These are phyloP conservation scores for Arrhamphus sclerolepis DNA, from an alignment of 2,797 vertebrate species.

Conservation along the genomic window DNA sequence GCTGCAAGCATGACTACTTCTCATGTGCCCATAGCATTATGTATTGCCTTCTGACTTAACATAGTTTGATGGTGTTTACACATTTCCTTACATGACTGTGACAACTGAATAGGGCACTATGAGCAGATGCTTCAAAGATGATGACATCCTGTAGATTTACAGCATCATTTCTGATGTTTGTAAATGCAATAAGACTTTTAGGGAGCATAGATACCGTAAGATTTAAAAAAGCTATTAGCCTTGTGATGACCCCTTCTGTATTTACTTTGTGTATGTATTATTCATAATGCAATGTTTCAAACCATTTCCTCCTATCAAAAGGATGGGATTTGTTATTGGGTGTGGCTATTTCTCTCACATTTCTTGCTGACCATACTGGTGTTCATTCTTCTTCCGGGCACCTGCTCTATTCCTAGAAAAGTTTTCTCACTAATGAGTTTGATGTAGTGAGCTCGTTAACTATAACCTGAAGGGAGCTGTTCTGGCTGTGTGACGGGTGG, in stretches of 20 bases:
- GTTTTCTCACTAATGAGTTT: slow-evolving; percentile 82
- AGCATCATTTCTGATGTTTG: slow-evolving; percentile 29
- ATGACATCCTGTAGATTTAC: slow-evolving; percentile 47
- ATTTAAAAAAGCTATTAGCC: slow-evolving; percentile 18
- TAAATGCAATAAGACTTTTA: slow-evolving; percentile 3
- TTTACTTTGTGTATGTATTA: slow-evolving; percentile 18
- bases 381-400: slow-evolving; percentile 57
- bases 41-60: slow-evolving; percentile 65
- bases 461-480: slow-evolving; percentile 83
- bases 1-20: slow-evolving; percentile 48
- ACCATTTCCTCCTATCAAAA: slow-evolving; percentile 2
- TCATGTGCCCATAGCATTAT: slow-evolving; percentile 50
- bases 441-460: slow-evolving; percentile 84
- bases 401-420: slow-evolving; percentile 66
- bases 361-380: slow-evolving; percentile 36
- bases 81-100: slow-evolving; percentile 61
- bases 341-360: slow-evolving; percentile 22
- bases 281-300: slow-evolving; percentile 16
- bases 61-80: slow-evolving; percentile 70
- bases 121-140: slow-evolving; percentile 59
- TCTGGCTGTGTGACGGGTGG: slow-evolving; percentile 76
- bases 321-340: slow-evolving; percentile 2
- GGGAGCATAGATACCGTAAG: slow-evolving; percentile 2
- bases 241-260: slow-evolving; percentile 9
- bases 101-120: slow-evolving; percentile 59